Conservation (phyloP, 2,888 invertebrate species). For the Pristionchus maxplancki region DNA sequence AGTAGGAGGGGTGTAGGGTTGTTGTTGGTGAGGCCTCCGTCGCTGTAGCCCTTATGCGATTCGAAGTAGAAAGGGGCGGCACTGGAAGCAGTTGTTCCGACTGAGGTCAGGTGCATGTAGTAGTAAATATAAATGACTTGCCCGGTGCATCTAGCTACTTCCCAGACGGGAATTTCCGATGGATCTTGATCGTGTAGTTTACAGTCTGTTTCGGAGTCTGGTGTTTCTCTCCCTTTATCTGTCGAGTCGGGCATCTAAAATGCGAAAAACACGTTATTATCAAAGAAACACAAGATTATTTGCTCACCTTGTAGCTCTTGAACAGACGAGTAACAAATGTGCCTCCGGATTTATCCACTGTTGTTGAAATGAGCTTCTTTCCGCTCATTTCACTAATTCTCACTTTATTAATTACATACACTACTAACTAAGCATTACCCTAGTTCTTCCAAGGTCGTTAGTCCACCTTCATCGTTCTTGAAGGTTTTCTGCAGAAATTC, state of each 20-base stretch:
- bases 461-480: background rate
- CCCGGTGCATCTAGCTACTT: background rate
- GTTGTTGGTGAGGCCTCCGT: background rate
- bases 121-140: background rate
- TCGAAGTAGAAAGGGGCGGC: background rate
- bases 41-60: background rate
- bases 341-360: background rate
- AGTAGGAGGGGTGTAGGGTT: background rate
- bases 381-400: background rate
- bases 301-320: background rate
- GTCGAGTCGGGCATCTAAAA: background rate
- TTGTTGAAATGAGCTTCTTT: background rate
- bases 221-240: background rate
- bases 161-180: background rate
- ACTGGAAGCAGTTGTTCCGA: too few species aligned
- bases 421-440: background rate
- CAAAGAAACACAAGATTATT: background rate
- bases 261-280: background rate
- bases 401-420: background rate
- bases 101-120: too few species aligned
- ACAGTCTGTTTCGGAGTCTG: too few species aligned
- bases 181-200: background rate
- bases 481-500: background rate
- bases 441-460: background rate
- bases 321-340: background rate